A percentile compares a stretch with the other conserved stretches of the same genome.
Evolutionary conservation across 2,797 vertebrate species (phyloP).

Genomic region (Myoxocephalus aenaeus): DNA sequence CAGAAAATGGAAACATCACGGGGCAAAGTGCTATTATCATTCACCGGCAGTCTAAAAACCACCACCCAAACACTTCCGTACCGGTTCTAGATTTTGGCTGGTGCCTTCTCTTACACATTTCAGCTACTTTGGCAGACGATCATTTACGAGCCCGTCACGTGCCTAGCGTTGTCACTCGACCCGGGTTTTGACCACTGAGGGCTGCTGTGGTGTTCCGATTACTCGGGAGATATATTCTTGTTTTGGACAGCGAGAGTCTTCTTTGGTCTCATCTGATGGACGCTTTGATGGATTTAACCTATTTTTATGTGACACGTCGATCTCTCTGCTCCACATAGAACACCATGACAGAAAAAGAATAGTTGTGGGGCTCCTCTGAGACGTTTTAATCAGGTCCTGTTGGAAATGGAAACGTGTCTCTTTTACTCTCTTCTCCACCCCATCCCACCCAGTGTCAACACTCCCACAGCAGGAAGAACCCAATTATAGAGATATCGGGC

Average conservation of each 20-base stretch:
- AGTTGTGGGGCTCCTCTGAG: conserved; percentile 26
- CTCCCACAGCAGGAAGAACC: conserved; percentile 80
- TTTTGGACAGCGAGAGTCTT: conserved; percentile 53
- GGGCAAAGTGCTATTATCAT: not conserved
- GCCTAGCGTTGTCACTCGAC: not conserved
- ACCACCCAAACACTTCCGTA: not conserved
- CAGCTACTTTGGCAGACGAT: not conserved
- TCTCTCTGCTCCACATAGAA: conserved; percentile 54
- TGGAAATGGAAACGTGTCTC: conserved; percentile 62
- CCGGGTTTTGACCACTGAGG: conserved; percentile 32
- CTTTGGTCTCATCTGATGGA: conserved; percentile 45
- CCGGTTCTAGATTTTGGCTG: not conserved
- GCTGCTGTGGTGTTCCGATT: conserved; percentile 29
- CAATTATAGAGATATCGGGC: conserved; percentile 81
- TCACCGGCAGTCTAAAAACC: not conserved
- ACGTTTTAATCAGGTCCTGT: conserved; percentile 58
- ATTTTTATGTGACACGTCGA: conserved; percentile 55
- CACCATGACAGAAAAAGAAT: conserved; percentile 37
- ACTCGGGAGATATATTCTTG: conserved; percentile 40
- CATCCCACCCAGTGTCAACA: not conserved
- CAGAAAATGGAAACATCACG: conserved; percentile 14
- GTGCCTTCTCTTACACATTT: not conserved
- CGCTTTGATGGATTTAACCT: conserved; percentile 53
- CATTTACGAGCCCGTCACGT: conserved; percentile 28
- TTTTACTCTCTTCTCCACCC: conserved; percentile 33